Conservation (phyloP, 2,113 vertebrate genomes). For the Lethenteron camtschaticum region DNA sequence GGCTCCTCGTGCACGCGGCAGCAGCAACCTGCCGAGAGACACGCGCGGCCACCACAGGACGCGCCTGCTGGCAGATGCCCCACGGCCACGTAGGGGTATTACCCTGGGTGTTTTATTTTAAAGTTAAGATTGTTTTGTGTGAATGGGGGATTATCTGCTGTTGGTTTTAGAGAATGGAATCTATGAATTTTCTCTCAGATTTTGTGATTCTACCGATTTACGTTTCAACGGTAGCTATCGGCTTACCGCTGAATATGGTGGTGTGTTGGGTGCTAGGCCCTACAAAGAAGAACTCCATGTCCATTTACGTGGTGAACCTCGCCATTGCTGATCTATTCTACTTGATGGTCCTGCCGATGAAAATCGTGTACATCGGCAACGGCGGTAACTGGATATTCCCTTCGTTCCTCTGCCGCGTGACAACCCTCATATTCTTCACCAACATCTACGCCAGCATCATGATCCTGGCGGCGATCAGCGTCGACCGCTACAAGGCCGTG, state of each 20-base stretch:
- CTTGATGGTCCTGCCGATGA: conserved; percentile 51
- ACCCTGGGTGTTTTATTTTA: too few species aligned
- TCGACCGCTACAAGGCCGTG: conserved; percentile 55
- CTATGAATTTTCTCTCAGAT: conserved; percentile 7
- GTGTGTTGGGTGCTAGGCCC: conserved; percentile 37
- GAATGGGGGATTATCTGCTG: too few species aligned
- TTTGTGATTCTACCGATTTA: conserved; percentile 34
- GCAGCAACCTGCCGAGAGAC: too few species aligned
- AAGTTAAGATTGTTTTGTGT: too few species aligned
- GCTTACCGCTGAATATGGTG: conserved; percentile 44
- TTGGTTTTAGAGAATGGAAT: conserved; percentile 7
- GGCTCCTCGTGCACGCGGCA: too few species aligned
- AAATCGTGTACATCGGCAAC: conserved; percentile 32
- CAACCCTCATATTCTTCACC: conserved; percentile 46
- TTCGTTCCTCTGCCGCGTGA: conserved; percentile 28
- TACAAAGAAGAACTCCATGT: conserved; percentile 28
- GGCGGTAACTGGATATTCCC: conserved; percentile 32
- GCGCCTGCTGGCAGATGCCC: too few species aligned
- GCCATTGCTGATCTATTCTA: conserved; percentile 51
- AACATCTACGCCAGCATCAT: conserved; percentile 61
- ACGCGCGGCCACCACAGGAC: too few species aligned
- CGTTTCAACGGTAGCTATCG: conserved; percentile 37
- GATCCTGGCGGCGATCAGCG: conserved; percentile 46
- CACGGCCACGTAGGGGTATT: too few species aligned
- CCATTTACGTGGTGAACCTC: conserved; percentile 60